Base-by-base conservation (phyloP, 2,113 vertebrate species). In the Heteronetta atricapilla region DNA sequence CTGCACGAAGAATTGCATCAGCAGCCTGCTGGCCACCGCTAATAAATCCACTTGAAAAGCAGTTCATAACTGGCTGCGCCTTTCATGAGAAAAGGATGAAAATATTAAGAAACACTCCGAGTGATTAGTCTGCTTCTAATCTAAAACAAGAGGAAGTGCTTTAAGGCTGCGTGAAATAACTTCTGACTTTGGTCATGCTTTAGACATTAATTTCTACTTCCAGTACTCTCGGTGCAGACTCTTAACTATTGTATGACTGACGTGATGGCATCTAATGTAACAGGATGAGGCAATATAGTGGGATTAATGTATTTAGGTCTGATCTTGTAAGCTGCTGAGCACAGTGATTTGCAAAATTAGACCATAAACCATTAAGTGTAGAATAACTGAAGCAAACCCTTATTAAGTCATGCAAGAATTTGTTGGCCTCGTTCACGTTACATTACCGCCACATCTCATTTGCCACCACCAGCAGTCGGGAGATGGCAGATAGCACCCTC, bases 161-260 rank as follows among this genome's bases (percentile, higher is more conserved):
- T 83, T 62, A 91, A 81, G 73, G 11, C 73, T 40, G 86, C 83
- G 62, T 48, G 86, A 90, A 94, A 76, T 81, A 93, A 95, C 64
- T 89, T 8, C 44, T 67, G 86, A 64, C 90, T 86, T 6, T 10
- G 59, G 86, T 77, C 95, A 91, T 2, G 22, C 94, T 90, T 50
- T 40, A 69, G 79, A n/a, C 59, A 44, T 58, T 23, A 73, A 82
- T 77, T 91, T 80, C 55, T 8, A 8, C 48, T 84, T 67, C 64
- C 81, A 78, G 26, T 28, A 28, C 89, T 59, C 64, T 50, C 76
- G 18, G 80, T 3, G 77, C 55, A 89, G 40, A 46, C 56, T 82
- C 36, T 16, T 3, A 17, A 11, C 64, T 17, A 17, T 1, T 12
- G 59, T 6, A 13, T 0, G 73, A 66, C 40, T 46, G 4, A 6